These are phyloP conservation scores for Leptinotarsa texana DNA, from an alignment of 1,140 invertebrate genomes.

Conservation along the genomic window DNA sequence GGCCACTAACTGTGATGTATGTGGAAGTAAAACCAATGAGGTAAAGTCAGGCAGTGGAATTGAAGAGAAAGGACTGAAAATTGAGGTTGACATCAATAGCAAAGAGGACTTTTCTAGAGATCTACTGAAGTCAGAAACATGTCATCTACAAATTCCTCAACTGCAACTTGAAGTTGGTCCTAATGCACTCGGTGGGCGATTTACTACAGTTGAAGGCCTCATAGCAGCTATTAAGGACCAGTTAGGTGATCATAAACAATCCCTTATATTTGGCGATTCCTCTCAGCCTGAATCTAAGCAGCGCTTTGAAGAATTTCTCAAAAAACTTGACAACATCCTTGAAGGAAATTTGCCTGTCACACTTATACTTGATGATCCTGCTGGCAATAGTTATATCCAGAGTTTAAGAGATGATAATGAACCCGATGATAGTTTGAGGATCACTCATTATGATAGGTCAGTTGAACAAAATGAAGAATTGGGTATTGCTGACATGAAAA, in stretches of 20 bases:
- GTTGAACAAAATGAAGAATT: constrained; percentile 95
- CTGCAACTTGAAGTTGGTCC: constrained; percentile 86
- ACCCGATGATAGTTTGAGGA: constrained; percentile 68
- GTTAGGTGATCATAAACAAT: constrained; percentile 61
- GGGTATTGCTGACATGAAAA: constrained; percentile 96
- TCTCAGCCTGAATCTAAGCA: constrained; percentile 60
- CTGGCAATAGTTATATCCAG: constrained; percentile 96
- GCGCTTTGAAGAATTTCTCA: constrained; percentile 68
- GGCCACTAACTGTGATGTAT: constrained; percentile 90
- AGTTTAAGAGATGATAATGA: constrained; percentile 66
- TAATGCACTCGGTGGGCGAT: constrained; percentile 86
- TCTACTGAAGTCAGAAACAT: constrained; percentile 96
- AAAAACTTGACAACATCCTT: constrained; percentile 72
- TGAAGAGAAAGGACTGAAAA: constrained; percentile 78
- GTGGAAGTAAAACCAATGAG: constrained; percentile 90
- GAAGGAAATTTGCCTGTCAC: constrained; percentile 68
- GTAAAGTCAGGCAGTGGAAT: constrained; percentile 94
- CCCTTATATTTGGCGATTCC: constrained; percentile 75
- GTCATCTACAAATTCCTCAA: constrained; percentile 85
- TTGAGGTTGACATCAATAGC: constrained; percentile 74
- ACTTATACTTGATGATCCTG: constrained; percentile 91
- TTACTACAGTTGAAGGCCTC: constrained; percentile 93
- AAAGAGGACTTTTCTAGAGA: constrained; percentile 87
- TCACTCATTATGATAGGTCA: constrained; percentile 81
- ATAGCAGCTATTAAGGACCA: constrained; percentile 72